Conservation (phyloP, 2,888 invertebrate species). For the Ryuthela nishihirai region DNA sequence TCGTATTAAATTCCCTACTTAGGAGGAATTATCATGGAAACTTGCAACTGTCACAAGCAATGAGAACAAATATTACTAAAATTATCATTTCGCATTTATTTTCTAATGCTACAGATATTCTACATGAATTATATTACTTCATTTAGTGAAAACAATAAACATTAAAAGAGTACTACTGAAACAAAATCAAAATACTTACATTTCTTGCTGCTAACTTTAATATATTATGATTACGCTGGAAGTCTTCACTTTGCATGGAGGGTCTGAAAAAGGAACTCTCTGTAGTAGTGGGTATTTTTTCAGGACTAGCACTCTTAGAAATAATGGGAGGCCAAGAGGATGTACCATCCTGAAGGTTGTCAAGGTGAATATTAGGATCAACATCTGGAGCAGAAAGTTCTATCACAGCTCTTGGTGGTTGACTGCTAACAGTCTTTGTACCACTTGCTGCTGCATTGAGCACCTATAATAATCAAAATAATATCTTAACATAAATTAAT, state of each 20-base stretch:
- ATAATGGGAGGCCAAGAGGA: slow-evolving; percentile 25
- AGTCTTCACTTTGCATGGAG: slow-evolving; percentile 10
- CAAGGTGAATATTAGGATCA: slow-evolving; percentile 44
- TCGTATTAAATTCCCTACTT: no score
- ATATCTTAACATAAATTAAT: no score
- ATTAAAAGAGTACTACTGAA: no score
- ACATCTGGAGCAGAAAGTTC: slow-evolving; percentile 42
- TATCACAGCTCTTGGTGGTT: slow-evolving; percentile 37
- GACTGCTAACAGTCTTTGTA: slow-evolving; percentile 45
- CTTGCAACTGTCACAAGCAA: no score
- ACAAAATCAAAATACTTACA: slow-evolving; percentile 51
- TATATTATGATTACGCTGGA: slow-evolving; percentile 32
- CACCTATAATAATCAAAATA: no score
- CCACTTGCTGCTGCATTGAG: slow-evolving; percentile 51
- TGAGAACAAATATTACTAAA: no score
- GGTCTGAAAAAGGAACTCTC: slow-evolving; percentile 30
- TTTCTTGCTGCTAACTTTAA: slow-evolving; percentile 58
- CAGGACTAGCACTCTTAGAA: slow-evolving; percentile 21
- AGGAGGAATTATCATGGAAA: no score
- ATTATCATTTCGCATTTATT: no score
- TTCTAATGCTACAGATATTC: no score
- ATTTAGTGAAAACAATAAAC: no score
- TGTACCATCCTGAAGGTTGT: slow-evolving; percentile 42
- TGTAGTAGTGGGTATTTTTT: slow-evolving; percentile 23
- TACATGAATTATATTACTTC: no score